These are phyloP conservation scores for Zonotrichia albicollis DNA, from an alignment of 2,797 vertebrate genomes.

Conservation along the genomic window DNA sequence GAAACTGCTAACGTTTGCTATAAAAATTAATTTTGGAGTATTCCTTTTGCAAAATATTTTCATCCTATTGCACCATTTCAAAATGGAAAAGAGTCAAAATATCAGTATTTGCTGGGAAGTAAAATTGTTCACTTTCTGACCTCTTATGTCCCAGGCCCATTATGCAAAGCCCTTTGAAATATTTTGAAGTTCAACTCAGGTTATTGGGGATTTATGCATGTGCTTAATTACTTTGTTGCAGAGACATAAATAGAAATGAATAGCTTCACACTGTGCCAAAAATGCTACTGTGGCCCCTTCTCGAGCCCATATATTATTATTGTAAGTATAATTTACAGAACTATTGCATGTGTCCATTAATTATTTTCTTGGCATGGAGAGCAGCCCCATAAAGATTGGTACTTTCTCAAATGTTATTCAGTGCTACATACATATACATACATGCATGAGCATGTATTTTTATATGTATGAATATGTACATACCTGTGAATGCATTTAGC, in stretches of 20 bases:
- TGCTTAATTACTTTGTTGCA: neutral
- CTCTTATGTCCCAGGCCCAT: neutral
- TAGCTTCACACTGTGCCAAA: neutral
- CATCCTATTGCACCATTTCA: neutral
- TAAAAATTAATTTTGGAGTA: neutral
- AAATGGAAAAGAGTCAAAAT: neutral
- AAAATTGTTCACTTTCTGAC: neutral
- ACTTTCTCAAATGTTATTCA: neutral
- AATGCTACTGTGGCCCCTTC: neutral
- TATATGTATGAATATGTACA: neutral
- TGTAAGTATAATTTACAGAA: neutral
- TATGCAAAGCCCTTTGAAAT: neutral
- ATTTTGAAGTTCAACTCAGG: neutral
- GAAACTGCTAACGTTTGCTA: neutral
- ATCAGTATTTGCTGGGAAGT: neutral
- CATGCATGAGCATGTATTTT: neutral
- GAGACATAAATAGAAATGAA: neutral
- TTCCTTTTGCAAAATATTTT: neutral
- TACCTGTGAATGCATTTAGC: neutral
- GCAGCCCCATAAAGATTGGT: neutral
- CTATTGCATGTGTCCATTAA: neutral
- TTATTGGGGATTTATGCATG: neutral
- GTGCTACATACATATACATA: neutral
- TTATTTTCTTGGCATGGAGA: slow-evolving; percentile 1
- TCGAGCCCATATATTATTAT: neutral